Conservation (phyloP, 2,888 invertebrate species). For the Tetranychus piercei region DNA sequence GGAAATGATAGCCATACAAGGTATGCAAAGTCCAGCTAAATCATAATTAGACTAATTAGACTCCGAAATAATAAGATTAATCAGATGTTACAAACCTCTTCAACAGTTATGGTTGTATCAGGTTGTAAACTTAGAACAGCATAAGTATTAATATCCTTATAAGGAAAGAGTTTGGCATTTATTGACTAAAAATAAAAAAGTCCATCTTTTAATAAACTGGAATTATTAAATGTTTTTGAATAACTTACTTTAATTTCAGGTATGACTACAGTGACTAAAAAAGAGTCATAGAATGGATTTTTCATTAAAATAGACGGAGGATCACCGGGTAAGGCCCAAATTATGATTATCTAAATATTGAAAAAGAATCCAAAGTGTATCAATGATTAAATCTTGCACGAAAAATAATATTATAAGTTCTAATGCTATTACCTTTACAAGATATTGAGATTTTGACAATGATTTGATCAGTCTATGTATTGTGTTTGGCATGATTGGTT, state of each 20-base stretch:
- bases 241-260: conserved; percentile 4
- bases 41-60: conserved; percentile 21
- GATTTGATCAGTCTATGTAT: conserved; percentile 67
- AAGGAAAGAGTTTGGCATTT: conserved; percentile 66
- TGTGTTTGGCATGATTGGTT: conserved; percentile 40
- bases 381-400: neutral
- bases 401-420: neutral
- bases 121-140: conserved; percentile 82
- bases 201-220: neutral
- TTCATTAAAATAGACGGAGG: neutral
- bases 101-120: conserved; percentile 70
- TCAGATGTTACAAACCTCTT: conserved; percentile 42
- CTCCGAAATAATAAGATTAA: conserved; percentile 24
- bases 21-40: conserved; percentile 66
- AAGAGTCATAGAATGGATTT: conserved; percentile 4
- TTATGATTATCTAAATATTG: conserved; percentile 8
- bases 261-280: neutral
- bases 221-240: neutral
- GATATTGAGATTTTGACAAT: conserved; percentile 63
- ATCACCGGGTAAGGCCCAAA: conserved; percentile 11
- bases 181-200: conserved; percentile 42
- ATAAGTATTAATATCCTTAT: conserved; percentile 51
- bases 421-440: conserved; percentile 51
- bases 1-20: conserved; percentile 84
- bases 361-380: neutral